Base-by-base conservation (phyloP, 2,888 invertebrate species). In the Acrobasis suavella region DNA sequence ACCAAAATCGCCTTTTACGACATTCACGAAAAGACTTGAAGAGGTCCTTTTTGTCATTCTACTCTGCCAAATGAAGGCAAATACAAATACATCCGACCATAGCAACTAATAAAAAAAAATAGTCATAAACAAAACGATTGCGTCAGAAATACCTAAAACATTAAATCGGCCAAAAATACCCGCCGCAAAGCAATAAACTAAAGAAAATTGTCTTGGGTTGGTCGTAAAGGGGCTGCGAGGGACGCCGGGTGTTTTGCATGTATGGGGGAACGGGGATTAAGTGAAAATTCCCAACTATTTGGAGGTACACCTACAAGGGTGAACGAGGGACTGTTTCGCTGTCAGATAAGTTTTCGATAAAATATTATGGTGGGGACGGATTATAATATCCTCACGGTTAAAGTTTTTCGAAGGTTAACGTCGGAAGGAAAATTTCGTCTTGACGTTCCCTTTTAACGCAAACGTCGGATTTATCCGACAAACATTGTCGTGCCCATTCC, bases 221-320 rank as follows among this genome's bases (percentile, higher is more conserved):
- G 77, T 79, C 79, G 76, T 80, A 80, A 81, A 81, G 67, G 76
- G 75, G 75, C 66, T 58, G 71, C 66, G 68, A 71, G 73, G 74
- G 72, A 68, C 66, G 68, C 68, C 62, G 73, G 76, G 71, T 71
- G 80, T 85, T 86, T 85, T 87, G 83, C 85, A 87, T 86, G 72
- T 72, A 69, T 67, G 75, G 76, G 69, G 64, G 64, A 69, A 62
- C 66, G 72, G 70, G 73, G 76, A 76, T 77, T 80, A 78, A 75
- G 75, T 77, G 77, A 72, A 74, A 75, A 75, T 67, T 76, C 73
- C 61, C 51, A 64, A 78, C 67, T 67, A 65, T 74, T 71, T 64
- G 64, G 66, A 66, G 49, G 15, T 15, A 55, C 52, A 60, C 51
- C 52, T 46, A 42, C 22, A 56, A 50, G 16, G 64, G 51, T 39